Conservation (phyloP, 2,113 vertebrate species). For the Psammodynastes pulverulentus region DNA sequence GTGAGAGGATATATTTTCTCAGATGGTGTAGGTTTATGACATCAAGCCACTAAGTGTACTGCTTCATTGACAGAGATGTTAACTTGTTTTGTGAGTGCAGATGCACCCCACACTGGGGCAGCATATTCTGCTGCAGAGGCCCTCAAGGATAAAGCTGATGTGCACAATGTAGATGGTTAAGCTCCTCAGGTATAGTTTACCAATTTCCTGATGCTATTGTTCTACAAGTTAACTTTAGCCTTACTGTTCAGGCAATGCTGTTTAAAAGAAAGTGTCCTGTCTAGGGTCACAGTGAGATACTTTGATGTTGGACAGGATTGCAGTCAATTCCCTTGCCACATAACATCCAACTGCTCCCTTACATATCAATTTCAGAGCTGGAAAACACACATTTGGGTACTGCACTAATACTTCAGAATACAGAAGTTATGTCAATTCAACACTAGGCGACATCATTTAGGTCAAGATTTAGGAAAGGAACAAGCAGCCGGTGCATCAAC, state of each 20-base stretch:
- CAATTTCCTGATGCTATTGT: no score
- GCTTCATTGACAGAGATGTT: neutral
- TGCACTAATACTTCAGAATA: neutral
- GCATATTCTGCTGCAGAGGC: neutral
- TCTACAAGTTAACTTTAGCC: no score
- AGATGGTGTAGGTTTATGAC: neutral
- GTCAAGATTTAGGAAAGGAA: neutral
- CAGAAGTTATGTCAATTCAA: neutral
- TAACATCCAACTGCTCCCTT: no score
- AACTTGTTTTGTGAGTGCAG: neutral
- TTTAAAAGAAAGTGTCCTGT: no score
- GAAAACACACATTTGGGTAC: no score
- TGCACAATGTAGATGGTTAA: neutral
- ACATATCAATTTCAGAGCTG: no score
- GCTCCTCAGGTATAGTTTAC: no score
- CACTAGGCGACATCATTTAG: neutral
- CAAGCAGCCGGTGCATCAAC: neutral
- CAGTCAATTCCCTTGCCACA: no score
- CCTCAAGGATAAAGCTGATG: neutral
- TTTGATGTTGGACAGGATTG: no score
- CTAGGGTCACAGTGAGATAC: no score
- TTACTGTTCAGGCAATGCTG: no score
- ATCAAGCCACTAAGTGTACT: neutral
- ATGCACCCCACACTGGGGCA: neutral
- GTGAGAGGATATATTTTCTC: no score